These are phyloP conservation scores for Grammomys dolichurus DNA, from an alignment of 2,113 vertebrate genomes.

Conservation along the genomic window DNA sequence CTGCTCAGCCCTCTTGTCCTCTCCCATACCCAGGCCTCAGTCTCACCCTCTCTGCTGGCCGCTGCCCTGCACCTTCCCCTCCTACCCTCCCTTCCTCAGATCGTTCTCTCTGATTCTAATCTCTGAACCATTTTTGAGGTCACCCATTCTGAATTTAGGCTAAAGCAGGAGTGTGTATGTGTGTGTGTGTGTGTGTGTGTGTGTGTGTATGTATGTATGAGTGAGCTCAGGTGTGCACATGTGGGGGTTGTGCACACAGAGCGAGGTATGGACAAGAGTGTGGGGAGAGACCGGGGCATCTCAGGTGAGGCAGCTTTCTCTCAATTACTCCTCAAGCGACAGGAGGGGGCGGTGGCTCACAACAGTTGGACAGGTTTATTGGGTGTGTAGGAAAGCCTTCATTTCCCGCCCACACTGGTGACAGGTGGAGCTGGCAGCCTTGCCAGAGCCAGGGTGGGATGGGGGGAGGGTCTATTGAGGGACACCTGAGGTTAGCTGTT, in stretches of 20 bases:
- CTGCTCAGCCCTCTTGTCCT: not conserved
- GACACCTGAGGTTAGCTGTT: accelerated
- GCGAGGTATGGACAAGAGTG: not conserved
- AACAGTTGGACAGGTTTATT: conserved; percentile 78
- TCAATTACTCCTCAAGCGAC: conserved; percentile 79
- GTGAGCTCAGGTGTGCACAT: not conserved
- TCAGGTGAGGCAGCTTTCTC: conserved; percentile 82
- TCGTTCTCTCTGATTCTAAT: not conserved
- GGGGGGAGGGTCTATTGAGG: not conserved
- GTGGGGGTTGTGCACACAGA: not conserved
- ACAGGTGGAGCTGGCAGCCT: conserved; percentile 65
- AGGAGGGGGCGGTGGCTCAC: conserved; percentile 78
- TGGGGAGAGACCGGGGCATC: conserved; percentile 76
- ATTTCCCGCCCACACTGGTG: conserved; percentile 63
- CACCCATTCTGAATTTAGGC: not conserved
- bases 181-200: conserved; percentile 11
- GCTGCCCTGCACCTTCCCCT: not conserved
- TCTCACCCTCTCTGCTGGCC: not conserved
- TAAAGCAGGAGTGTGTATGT: not conserved
- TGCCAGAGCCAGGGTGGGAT: not conserved
- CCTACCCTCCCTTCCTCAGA: not conserved
- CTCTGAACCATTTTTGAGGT: conserved; percentile 22
- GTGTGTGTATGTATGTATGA: not conserved
- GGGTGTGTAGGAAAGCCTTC: conserved; percentile 81
- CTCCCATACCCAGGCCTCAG: not conserved